Evolutionary conservation across 2,888 invertebrate genomes (phyloP).

Genomic region (Pandemis cinnamomeana): DNA sequence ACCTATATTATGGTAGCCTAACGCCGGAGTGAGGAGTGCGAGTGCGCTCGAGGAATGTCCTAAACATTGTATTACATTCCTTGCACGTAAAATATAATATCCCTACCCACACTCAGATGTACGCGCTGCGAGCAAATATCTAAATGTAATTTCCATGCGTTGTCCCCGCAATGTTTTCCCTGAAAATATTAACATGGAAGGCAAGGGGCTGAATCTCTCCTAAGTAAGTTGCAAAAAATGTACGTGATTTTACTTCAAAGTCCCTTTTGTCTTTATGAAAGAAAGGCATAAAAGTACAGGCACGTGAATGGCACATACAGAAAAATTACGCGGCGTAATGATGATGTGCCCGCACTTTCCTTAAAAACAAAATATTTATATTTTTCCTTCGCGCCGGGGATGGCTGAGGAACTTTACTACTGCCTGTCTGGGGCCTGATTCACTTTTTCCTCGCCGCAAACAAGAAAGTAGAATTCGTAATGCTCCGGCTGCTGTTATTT

Average conservation of each 20-base stretch:
- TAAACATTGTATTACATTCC: slow-evolving; percentile 83
- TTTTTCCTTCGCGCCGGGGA: slow-evolving; percentile 71
- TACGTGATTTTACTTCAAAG: slow-evolving; percentile 85
- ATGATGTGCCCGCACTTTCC: slow-evolving; percentile 81
- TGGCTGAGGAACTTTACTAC: slow-evolving; percentile 73
- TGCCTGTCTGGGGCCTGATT: slow-evolving; percentile 46
- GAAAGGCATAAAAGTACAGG: slow-evolving; percentile 82
- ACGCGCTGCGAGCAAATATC: slow-evolving; percentile 83
- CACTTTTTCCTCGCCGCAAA: slow-evolving; percentile 37
- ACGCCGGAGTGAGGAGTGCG: slow-evolving; percentile 47
- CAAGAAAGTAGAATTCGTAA: slow-evolving; percentile 40
- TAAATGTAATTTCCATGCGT: slow-evolving; percentile 85
- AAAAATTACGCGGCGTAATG: slow-evolving; percentile 84
- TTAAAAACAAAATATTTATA: slow-evolving; percentile 78
- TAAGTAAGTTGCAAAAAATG: slow-evolving; percentile 85
- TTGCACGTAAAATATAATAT: slow-evolving; percentile 84
- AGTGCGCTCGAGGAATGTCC: slow-evolving; percentile 60
- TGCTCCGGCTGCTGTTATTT: slow-evolving; percentile 38
- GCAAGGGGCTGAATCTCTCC: slow-evolving; percentile 83
- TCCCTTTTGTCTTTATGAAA: slow-evolving; percentile 84
- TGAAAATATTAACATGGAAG: slow-evolving; percentile 84
- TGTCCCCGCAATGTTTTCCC: slow-evolving; percentile 84
- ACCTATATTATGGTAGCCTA: slow-evolving; percentile 62
- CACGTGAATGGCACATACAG: slow-evolving; percentile 81
- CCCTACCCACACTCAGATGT: slow-evolving; percentile 79